Base-by-base conservation (phyloP, 2,888 invertebrate species). In the Tetheella fluctuosa region DNA sequence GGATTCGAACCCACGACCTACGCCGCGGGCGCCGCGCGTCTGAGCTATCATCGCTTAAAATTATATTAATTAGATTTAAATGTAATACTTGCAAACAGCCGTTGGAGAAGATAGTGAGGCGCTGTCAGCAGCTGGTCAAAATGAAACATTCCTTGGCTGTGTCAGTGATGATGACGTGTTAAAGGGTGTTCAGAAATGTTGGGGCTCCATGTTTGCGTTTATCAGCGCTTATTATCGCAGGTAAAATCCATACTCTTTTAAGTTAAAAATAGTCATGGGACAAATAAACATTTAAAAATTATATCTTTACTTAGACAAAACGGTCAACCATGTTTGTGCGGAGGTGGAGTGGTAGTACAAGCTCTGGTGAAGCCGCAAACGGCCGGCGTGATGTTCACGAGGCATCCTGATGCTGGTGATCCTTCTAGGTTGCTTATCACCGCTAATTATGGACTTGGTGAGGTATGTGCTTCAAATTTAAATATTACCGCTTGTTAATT, bases 291-390 rank as follows among this genome's bases (percentile, higher is more conserved):
- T 34, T 34, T 34, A 13, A n/a, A n/a, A 34, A 34, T 34, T 34
- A 13, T 13, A 34, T 39, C n/a, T 39, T n/a, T 39, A 39, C 6
- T 1, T 79, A 96, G 97, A 79, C 96, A 96, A 78, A 95, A 96
- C 81, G 97, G 97, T 0, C 95, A 96, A 79, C 90, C 94, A 2
- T 92, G 97, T 54, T 77, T 91, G 55, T 93, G 95, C 13, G 94
- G 95, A 20, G 97, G 97, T 93, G 97, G 95, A 0, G 97, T 98
- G 8, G 96, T 97, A 23, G 93, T 98, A 1, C 98, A 98, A 83
- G 94, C 94, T 73, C 95, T 98, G 95, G 95, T 96, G 23, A 78
- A 93, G 15, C 94, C 97, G 0, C 95, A 95, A 34, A 93, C 93
- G 25, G 96, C 96, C 57, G 98, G 98, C 6, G 97, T 97, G 2